Evolutionary conservation across 2,888 invertebrate species (phyloP), one percentile per base, ranked within the genome.

Genomic region (Caenorhabditis parvicauda): DNA sequence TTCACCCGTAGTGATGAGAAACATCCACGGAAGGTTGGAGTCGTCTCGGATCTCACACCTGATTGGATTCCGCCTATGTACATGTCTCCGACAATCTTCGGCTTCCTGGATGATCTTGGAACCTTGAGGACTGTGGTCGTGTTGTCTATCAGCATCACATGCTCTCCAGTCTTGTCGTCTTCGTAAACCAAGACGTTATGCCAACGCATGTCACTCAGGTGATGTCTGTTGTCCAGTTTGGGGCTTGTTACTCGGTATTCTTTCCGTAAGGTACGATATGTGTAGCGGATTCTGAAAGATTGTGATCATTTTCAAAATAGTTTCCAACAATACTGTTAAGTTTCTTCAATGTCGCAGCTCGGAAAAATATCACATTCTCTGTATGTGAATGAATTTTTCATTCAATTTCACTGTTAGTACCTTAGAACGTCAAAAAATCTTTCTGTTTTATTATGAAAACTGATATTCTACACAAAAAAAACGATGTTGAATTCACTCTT

Each of bases 121-220:
- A 62, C 37, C n/a, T 49, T 41, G 32, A 67, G 25, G 1, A 59
- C 59, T 1, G 54, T 62, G 6, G 68, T 69, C n/a, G 72, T 66
- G 51, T 74, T 71, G 50, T 74, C 74, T 3, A 74, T 57, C n/a
- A 70, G 38, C 41, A 74, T 35, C 21, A 67, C 43, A 38, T 70
- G 71, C 21, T 70, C 69, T 39, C 57, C 52, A 3, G 64, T 67
- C 28, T 66, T 60, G 21, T 52, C 55, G 32, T 63, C 68, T 60
- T 74, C 70, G 42, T 67, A 69, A 35, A 74, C 56, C 6, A 70
- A 44, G 3, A 74, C 59, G 27, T 60, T 59, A 53, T 74, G 74
- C 74, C 74, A 74, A 39, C 72, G 41, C 70, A 74, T 68, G 53
- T 74, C 74, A 37, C 69, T 69, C 32, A 74, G 48, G 51, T 73